A percentile compares a stretch with the other conserved stretches of the same genome.
These are phyloP conservation scores for Drosophila prolongata DNA, from an alignment of 2,888 invertebrate species.

Conservation along the genomic window DNA sequence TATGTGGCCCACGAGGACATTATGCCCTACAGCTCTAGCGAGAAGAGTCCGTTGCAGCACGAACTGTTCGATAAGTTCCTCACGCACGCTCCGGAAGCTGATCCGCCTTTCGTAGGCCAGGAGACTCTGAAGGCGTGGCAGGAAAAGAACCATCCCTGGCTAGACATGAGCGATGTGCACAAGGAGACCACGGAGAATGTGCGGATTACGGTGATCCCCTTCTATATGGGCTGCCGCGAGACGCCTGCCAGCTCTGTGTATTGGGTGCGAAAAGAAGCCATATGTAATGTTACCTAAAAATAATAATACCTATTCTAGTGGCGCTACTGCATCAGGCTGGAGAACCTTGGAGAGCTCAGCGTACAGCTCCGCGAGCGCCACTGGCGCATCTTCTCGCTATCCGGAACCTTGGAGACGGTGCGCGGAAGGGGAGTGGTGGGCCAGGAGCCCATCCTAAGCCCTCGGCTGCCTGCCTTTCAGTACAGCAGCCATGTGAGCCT, in stretches of 20 bases:
- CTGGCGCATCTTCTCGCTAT: conserved; percentile 98
- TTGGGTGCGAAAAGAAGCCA: conserved; percentile 85
- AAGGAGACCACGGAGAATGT: conserved; percentile 95
- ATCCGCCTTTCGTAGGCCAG: conserved; percentile 94
- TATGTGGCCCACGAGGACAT: conserved; percentile 99
- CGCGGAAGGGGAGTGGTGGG: conserved; percentile 98
- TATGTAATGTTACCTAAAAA: not conserved
- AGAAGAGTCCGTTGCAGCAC: conserved; percentile 94
- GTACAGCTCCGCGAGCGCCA: conserved; percentile 98
- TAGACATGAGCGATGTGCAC: conserved; percentile 98
- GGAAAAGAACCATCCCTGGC: conserved; percentile 98
- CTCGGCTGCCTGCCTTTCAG: conserved; percentile 96
- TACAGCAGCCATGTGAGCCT: conserved; percentile 98
- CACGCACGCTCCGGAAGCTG: conserved; percentile 90
- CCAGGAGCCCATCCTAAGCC: conserved; percentile 96
- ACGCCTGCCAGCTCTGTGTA: conserved; percentile 96
- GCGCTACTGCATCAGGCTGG: conserved; percentile 98
- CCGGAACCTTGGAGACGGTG: conserved; percentile 96
- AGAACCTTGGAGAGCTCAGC: conserved; percentile 95
- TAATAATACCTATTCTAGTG: conserved; percentile 87
- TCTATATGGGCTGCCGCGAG: conserved; percentile 98
- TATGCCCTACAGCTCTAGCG: conserved; percentile 95
- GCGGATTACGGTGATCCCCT: conserved; percentile 98
- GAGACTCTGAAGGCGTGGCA: conserved; percentile 98
- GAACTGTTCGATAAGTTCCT: conserved; percentile 98